phyloP scores from a whole-genome alignment of 2,113 vertebrate genomes.

The Gnathonemus echidnorhynchus region DNA sequence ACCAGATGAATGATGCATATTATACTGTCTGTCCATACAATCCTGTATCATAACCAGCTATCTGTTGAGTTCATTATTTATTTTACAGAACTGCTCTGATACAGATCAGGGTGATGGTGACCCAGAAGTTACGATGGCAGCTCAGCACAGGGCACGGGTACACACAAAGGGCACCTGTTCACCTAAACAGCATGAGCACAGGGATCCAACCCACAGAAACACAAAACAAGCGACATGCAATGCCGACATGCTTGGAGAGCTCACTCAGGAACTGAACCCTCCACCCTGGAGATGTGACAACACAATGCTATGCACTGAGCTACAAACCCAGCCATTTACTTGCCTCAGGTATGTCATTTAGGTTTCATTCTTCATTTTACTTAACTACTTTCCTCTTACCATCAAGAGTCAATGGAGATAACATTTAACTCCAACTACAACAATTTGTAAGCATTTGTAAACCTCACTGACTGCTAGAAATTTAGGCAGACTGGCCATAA shows the following conservation, averaged over 20 bases:
- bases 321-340: neutral
- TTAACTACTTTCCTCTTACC: neutral
- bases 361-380: neutral
- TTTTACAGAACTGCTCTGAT: neutral
- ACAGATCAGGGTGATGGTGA: neutral
- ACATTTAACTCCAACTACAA: neutral
- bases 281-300: neutral
- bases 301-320: neutral
- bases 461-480: neutral
- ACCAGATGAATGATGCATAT: neutral
- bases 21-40: neutral
- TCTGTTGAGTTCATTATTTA: neutral
- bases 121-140: neutral
- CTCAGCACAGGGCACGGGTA: neutral
- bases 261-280: neutral
- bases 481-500: neutral
- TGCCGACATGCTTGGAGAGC: neutral
- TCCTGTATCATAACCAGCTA: neutral
- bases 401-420: neutral
- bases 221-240: neutral
- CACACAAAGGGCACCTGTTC: neutral
- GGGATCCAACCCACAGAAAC: neutral
- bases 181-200: neutral
- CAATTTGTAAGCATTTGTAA: neutral
- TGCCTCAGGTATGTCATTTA: neutral